A percentile compares a stretch with the other conserved stretches of the same genome.
These are phyloP conservation scores for Columbina picui DNA, from an alignment of 2,113 vertebrate species.

Conservation along the genomic window DNA sequence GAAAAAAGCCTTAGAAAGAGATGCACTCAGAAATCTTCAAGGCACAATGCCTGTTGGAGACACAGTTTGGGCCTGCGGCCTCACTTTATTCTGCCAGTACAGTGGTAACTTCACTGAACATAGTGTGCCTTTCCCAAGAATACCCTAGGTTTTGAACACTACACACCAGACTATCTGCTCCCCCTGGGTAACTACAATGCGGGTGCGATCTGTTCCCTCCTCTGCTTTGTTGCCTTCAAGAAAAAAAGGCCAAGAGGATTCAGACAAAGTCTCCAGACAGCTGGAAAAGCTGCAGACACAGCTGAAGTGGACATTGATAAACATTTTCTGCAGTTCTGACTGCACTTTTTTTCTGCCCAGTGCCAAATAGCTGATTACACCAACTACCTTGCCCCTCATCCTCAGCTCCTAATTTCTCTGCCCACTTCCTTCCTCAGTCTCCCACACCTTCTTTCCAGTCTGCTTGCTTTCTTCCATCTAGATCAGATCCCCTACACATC, in stretches of 20 bases:
- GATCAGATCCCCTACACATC: background rate
- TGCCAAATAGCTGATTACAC: background rate
- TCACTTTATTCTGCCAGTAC: background rate
- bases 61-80: background rate
- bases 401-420: background rate
- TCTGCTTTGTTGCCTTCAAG: background rate
- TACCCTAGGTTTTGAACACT: background rate
- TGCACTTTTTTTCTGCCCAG: background rate
- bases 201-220: background rate
- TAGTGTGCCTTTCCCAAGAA: background rate
- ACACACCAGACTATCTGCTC: background rate
- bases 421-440: background rate
- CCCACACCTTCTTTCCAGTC: background rate
- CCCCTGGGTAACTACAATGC: background rate
- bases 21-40: background rate
- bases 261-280: slow-evolving; percentile 20
- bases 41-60: background rate
- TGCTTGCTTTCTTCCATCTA: background rate
- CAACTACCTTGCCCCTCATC: background rate
- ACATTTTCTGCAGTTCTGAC: slow-evolving; percentile 17
- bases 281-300: slow-evolving; percentile 44
- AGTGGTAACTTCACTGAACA: background rate
- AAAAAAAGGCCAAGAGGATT: slow-evolving; percentile 27
- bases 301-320: slow-evolving; percentile 44
- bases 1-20: background rate